Conservation (phyloP, 2,113 vertebrate genomes). For the Rousettus leschenaultii region DNA sequence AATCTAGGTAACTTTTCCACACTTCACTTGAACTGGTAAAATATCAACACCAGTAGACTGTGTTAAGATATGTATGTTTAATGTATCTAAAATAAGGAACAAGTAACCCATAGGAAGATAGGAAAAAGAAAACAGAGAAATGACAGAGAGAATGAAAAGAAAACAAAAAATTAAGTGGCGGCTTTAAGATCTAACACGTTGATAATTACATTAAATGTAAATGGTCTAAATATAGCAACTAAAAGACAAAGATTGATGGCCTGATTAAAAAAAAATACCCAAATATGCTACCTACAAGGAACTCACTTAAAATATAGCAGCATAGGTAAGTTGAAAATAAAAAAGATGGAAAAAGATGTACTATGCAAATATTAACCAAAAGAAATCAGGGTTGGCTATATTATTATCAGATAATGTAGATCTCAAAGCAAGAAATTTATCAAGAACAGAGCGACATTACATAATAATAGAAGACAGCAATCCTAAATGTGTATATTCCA, state of each 20-base stretch:
- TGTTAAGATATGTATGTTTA: not conserved
- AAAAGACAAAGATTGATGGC: not conserved
- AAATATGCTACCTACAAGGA: not conserved
- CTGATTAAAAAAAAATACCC: not conserved
- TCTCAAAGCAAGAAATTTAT: not conserved
- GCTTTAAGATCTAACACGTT: not conserved
- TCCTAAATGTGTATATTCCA: not conserved
- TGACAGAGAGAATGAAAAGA: not conserved
- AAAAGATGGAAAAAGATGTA: not conserved
- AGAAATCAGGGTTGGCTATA: not conserved
- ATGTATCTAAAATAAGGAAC: not conserved
- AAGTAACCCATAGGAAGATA: not conserved
- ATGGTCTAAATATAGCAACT: not conserved
- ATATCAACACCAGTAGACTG: not conserved
- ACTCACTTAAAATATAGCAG: not conserved
- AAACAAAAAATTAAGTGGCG: not conserved
- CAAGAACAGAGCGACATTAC: not conserved
- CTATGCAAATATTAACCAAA: not conserved
- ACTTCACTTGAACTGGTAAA: not conserved
- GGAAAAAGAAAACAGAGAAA: not conserved
- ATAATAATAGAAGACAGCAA: not conserved
- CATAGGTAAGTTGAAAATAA: not conserved
- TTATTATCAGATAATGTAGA: not conserved
- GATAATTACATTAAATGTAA: conserved; percentile 25
- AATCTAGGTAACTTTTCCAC: not conserved